Evolutionary conservation across 2,888 invertebrate species (phyloP).

Genomic region (Hesperia comma): DNA sequence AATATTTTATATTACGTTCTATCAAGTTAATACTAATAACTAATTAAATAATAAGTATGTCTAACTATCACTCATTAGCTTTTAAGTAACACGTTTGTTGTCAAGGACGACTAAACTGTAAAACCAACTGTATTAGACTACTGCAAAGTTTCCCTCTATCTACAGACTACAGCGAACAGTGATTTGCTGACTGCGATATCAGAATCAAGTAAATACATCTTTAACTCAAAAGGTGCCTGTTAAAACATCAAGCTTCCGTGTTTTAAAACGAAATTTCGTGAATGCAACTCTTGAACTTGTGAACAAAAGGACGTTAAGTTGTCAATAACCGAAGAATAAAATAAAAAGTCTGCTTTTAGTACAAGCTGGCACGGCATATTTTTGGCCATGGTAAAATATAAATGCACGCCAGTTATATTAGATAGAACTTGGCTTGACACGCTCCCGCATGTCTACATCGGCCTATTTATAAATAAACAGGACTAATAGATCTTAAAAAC

Average conservation of each 20-base stretch:
- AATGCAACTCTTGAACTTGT: background rate
- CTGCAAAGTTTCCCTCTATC: background rate
- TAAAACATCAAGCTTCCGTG: slow-evolving; percentile 11
- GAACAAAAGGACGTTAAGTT: background rate
- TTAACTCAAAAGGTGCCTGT: slow-evolving; percentile 8
- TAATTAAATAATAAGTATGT: background rate
- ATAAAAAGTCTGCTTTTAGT: background rate
- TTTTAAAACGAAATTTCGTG: slow-evolving; percentile 7
- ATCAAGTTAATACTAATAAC: background rate
- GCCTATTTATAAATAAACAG: too few relatives aligned
- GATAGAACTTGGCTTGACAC: too few relatives aligned
- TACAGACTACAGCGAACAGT: slow-evolving; percentile 34
- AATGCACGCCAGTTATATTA: too few relatives aligned
- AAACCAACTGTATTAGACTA: background rate
- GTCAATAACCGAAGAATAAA: background rate
- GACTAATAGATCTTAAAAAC: too few relatives aligned
- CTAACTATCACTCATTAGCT: background rate
- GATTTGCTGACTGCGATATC: slow-evolving; percentile 14
- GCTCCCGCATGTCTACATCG: too few relatives aligned
- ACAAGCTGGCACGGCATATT: too few relatives aligned
- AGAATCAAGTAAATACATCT: slow-evolving; percentile 13
- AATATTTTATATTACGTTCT: too few relatives aligned
- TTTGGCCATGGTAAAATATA: too few relatives aligned
- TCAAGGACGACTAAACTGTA: background rate
- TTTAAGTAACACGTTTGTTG: background rate